Evolutionary conservation across 1,140 invertebrate species (phyloP).

Genomic region (Drosophila orena): DNA sequence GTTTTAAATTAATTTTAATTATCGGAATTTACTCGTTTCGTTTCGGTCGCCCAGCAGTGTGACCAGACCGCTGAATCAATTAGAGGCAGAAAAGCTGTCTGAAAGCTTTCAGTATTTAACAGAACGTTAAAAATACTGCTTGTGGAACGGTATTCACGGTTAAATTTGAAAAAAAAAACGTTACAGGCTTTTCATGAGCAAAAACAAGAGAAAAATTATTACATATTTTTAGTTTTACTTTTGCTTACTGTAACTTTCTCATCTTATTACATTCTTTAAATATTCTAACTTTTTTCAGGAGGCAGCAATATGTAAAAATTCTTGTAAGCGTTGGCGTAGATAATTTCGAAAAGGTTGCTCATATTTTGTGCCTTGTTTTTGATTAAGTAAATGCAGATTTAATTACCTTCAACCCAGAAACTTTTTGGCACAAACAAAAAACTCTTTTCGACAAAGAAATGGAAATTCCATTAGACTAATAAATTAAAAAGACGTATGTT

Average conservation of each 20-base stretch:
- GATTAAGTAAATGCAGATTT: constrained; percentile 5
- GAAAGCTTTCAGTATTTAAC: constrained; percentile 2
- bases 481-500: constrained; percentile 1
- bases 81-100: neutral
- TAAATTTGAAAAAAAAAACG: neutral
- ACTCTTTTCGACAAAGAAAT: neutral
- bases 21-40: constrained; percentile 23
- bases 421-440: constrained; percentile 10
- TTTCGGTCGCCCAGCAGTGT: constrained; percentile 12
- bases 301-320: neutral
- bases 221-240: no score
- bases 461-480: neutral
- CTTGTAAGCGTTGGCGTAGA: neutral
- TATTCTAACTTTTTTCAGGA: neutral
- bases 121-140: neutral
- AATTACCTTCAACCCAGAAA: constrained; percentile 1
- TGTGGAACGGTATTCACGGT: neutral
- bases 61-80: neutral
- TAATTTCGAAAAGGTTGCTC: neutral
- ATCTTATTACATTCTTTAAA: neutral
- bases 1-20: constrained; percentile 34
- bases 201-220: neutral
- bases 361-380: constrained; percentile 4
- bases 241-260: neutral
- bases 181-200: neutral